phyloP scores from a whole-genome alignment of 2,888 invertebrate genomes.

The Tridacna gigas region DNA sequence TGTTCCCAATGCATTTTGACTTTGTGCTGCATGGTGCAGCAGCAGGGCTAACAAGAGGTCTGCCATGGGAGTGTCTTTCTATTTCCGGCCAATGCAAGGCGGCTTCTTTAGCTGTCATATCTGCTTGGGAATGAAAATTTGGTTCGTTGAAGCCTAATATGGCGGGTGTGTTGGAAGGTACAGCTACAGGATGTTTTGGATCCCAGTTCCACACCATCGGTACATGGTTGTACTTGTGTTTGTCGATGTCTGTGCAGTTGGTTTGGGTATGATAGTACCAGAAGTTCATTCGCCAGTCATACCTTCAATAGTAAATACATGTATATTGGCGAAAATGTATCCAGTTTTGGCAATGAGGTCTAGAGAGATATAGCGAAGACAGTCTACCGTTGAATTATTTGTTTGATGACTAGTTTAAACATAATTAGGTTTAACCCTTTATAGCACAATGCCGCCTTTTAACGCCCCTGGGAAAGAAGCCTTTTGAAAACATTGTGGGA shows the following conservation, averaged over 20 bases:
- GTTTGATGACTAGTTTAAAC: neutral
- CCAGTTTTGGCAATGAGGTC: neutral
- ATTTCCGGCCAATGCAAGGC: constrained; percentile 66
- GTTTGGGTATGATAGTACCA: constrained; percentile 36
- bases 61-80: constrained; percentile 50
- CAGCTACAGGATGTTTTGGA: constrained; percentile 17
- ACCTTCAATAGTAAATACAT: constrained; percentile 54
- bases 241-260: constrained; percentile 41
- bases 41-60: constrained; percentile 67
- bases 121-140: constrained; percentile 65
- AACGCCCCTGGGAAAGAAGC: too few relatives aligned
- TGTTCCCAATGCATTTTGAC: constrained; percentile 43
- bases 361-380: neutral
- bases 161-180: constrained; percentile 45
- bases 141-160: constrained; percentile 73
- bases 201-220: constrained; percentile 70
- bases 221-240: constrained; percentile 45
- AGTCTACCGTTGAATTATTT: neutral
- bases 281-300: constrained; percentile 55
- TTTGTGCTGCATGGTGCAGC: constrained; percentile 59
- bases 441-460: too few relatives aligned
- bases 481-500: too few relatives aligned
- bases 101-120: constrained; percentile 64
- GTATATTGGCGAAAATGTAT: neutral
- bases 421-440: neutral